phyloP scores from a whole-genome alignment of 2,113 vertebrate species.

The Paradisaea rubra region DNA sequence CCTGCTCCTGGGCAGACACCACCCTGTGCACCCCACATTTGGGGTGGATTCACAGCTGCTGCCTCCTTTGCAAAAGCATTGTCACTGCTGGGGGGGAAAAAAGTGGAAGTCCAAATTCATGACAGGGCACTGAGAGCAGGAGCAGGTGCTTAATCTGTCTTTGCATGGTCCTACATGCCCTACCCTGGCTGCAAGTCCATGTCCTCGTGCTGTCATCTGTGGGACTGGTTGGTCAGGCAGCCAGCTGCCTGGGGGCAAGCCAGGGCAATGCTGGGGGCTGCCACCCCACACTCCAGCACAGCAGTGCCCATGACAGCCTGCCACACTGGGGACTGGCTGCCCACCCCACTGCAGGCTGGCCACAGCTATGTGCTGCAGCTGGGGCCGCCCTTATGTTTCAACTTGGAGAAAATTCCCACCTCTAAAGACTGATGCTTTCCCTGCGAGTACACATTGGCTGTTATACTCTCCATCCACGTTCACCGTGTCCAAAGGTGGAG shows the following conservation, averaged over 20 bases:
- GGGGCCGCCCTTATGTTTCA: accelerated
- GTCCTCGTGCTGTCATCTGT: accelerated
- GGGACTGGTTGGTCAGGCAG: neutral
- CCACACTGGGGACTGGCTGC: neutral
- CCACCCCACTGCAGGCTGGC: accelerated
- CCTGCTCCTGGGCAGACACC: neutral
- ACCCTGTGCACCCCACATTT: too few species aligned
- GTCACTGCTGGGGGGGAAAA: neutral
- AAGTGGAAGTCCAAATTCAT: neutral
- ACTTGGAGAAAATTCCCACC: neutral
- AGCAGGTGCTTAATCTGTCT: neutral
- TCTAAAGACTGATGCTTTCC: neutral
- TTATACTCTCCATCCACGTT: accelerated
- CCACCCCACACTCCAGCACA: accelerated
- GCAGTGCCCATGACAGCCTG: neutral
- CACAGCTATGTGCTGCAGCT: neutral
- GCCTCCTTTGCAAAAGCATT: neutral
- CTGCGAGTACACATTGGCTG: accelerated
- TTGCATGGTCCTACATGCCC: neutral
- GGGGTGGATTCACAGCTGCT: neutral
- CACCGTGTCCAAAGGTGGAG: accelerated
- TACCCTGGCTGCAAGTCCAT: accelerated
- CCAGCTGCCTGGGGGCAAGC: neutral
- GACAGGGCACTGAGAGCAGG: neutral
- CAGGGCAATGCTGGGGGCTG: neutral